Base-by-base conservation (phyloP, 2,888 invertebrate species). In the Erpobdella octoculata region DNA sequence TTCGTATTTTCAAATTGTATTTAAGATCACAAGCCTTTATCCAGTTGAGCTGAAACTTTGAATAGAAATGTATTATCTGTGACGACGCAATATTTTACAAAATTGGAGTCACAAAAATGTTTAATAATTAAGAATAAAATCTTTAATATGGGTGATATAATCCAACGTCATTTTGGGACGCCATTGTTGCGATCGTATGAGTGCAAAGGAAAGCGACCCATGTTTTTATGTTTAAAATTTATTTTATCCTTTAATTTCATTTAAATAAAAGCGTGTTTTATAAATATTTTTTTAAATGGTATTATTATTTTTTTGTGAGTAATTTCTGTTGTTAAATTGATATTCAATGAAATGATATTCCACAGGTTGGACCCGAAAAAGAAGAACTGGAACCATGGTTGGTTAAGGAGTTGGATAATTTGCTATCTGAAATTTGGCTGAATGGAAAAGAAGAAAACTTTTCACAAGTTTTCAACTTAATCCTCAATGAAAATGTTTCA, bases 401-500 rank as follows among this genome's bases (percentile, higher is more conserved):
- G 59, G 79, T 85, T 15, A 84, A 87, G 0, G 89, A 89, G 78
- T 88, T 90, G 88, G 89, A 90, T 78, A 86, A 87, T 72, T 86
- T 87, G 74, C 83, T 90, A 0, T 86, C 87, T 28, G 87, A 88
- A n/a, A 87, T 86, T 9, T 87, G 87, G 86, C 79, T 87, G 83
- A 81, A 80, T 2, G 87, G 87, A 0, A 82, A 83, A 5, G 87
- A 89, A 81, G 88, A 89, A 79, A 86, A 87, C 77, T 90, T 91
- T 83, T 86, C 88, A 53, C 89, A 90, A 82, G 85, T 92, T 74
- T 84, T 91, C 78, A 89, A 91, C 83, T 87, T 90, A 79, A 89
- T 92, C 80, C 84, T 90, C 74, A 88, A 89, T 71, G 92, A 92
- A 83, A 89, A 89, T 76, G 88, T 90, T 73, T 87, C 89, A 8